phyloP scores from a whole-genome alignment of 2,113 vertebrate species.

The Cololabis saira region DNA sequence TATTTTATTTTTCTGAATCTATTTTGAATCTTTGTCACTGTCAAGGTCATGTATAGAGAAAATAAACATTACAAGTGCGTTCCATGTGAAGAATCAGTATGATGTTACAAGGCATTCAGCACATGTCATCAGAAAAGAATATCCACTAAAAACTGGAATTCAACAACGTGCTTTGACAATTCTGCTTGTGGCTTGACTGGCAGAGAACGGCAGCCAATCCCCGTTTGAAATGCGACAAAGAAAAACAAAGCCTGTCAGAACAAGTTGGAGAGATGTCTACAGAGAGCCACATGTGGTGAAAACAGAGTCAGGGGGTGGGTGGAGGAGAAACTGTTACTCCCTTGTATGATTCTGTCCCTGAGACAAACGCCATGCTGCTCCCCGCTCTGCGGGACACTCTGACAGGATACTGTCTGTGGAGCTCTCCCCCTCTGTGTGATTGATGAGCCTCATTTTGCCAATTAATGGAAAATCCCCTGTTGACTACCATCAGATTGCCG shows the following conservation, averaged over 20 bases:
- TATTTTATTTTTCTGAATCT: no score
- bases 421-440: constrained; percentile 78
- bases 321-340: constrained; percentile 53
- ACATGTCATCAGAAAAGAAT: constrained; percentile 65
- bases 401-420: constrained; percentile 74
- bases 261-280: constrained; percentile 67
- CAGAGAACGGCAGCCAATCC: constrained; percentile 75
- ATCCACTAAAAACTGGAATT: constrained; percentile 60
- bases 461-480: constrained; percentile 85
- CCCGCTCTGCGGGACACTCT: constrained; percentile 67
- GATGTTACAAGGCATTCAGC: constrained; percentile 55
- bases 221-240: constrained; percentile 69
- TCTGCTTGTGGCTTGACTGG: constrained; percentile 67
- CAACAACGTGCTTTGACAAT: constrained; percentile 70
- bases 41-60: constrained; percentile 3
- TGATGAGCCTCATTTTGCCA: constrained; percentile 86
- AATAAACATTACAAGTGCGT: constrained; percentile 20
- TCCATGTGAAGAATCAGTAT: constrained; percentile 22
- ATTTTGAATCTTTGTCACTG: no score
- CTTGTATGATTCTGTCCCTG: constrained; percentile 70
- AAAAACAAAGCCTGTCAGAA: constrained; percentile 79
- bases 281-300: constrained; percentile 73
- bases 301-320: constrained; percentile 41
- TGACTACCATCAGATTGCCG: constrained; percentile 83
- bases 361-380: constrained; percentile 70